phyloP scores from a whole-genome alignment of 2,888 invertebrate genomes.

The Leptinotarsa haldemani region DNA sequence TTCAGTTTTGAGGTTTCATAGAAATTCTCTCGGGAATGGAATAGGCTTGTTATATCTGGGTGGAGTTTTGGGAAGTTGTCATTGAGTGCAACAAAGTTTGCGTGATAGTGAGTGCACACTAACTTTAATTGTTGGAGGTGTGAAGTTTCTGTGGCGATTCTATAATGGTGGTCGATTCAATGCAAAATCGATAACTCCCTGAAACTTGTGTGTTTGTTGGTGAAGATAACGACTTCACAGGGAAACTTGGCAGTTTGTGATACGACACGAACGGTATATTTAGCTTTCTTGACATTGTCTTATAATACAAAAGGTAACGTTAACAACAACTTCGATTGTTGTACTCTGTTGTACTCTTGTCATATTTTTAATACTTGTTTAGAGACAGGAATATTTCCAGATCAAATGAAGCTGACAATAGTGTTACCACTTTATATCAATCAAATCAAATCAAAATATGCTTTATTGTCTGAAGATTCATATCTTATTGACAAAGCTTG shows the following conservation, averaged over 20 bases:
- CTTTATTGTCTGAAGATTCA: too few species aligned
- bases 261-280: background rate
- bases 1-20: conserved; percentile 39
- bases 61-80: conserved; percentile 43
- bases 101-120: conserved; percentile 56
- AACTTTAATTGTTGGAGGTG: conserved; percentile 60
- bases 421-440: too few species aligned
- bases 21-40: conserved; percentile 41
- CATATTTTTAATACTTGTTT: too few species aligned
- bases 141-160: conserved; percentile 58
- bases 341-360: too few species aligned
- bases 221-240: background rate
- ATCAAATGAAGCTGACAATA: too few species aligned
- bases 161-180: conserved; percentile 60
- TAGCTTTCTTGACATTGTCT: background rate
- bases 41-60: conserved; percentile 47
- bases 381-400: too few species aligned
- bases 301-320: background rate
- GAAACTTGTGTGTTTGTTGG: conserved; percentile 40
- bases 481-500: too few species aligned
- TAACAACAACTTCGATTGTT: background rate
- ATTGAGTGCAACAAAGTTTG: conserved; percentile 47
- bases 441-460: too few species aligned
- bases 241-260: conserved; percentile 5
- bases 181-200: conserved; percentile 54